A percentile compares a stretch with the other conserved stretches of the same genome.
phyloP scores from a whole-genome alignment of 2,113 vertebrate genomes.

The Acanthochromis polyacanthus region DNA sequence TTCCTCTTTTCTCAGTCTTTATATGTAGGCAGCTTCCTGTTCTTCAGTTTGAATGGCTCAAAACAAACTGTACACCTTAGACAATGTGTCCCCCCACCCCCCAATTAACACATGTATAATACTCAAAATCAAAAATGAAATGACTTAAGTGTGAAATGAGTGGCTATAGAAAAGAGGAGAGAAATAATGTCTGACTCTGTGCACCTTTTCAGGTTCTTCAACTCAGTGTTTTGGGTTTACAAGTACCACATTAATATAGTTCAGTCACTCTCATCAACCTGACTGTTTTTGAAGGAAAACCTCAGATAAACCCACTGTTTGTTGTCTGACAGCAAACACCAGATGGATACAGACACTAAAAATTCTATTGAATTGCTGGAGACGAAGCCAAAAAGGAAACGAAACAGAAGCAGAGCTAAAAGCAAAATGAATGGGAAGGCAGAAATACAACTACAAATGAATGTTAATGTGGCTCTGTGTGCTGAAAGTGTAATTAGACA shows the following conservation, averaged over 20 bases:
- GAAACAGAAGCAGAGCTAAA: too few species aligned
- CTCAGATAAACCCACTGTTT: neutral
- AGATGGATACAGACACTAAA: too few species aligned
- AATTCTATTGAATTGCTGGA: too few species aligned
- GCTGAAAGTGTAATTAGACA: neutral
- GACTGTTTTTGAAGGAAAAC: neutral
- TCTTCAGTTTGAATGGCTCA: constrained; percentile 6
- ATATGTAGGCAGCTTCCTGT: neutral
- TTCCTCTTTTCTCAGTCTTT: constrained; percentile 15
- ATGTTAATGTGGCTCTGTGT: neutral
- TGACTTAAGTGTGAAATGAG: neutral
- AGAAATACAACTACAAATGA: neutral
- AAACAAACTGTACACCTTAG: neutral
- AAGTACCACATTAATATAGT: neutral
- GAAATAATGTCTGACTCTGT: neutral
- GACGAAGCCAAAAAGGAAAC: too few species aligned
- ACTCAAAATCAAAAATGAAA: neutral
- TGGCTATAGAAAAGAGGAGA: neutral
- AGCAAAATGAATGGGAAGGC: too few species aligned
- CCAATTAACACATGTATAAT: too few species aligned
- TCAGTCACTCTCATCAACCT: neutral
- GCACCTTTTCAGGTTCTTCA: constrained; percentile 4
- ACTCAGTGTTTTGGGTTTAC: neutral
- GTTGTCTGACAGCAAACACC: too few species aligned
- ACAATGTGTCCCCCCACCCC: too few species aligned